A percentile compares a stretch with the other conserved stretches of the same genome.
Evolutionary conservation across 2,888 invertebrate genomes (phyloP).

Genomic region (Bombylius discolor): DNA sequence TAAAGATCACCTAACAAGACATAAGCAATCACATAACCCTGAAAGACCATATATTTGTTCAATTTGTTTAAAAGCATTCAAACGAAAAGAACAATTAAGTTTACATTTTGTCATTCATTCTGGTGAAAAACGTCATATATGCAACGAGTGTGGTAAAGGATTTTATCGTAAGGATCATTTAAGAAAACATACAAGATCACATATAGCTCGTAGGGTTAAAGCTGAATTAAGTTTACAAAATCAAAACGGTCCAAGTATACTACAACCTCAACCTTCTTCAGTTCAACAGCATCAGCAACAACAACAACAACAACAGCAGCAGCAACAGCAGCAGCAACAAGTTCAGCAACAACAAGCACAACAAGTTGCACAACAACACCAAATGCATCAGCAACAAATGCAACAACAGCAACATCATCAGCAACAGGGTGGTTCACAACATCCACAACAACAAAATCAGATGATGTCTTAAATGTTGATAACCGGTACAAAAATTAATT

Average conservation of each 20-base stretch:
- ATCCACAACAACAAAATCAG: conserved; percentile 22
- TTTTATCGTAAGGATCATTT: conserved; percentile 81
- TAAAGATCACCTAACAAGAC: conserved; percentile 75
- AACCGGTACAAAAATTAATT: no score
- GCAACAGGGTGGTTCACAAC: conserved; percentile 14
- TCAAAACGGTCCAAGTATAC: conserved; percentile 31
- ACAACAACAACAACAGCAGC: conserved; percentile 36
- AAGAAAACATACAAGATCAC: conserved; percentile 70
- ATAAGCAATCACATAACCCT: conserved; percentile 80
- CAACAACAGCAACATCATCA: conserved; percentile 21
- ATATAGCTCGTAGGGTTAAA: conserved; percentile 71
- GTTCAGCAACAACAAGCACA: conserved; percentile 13
- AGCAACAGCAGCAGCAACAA: conserved; percentile 39
- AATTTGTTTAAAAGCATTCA: conserved; percentile 75
- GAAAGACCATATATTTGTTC: conserved; percentile 78
- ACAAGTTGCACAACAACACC: conserved; percentile 14
- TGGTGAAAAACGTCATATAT: conserved; percentile 73
- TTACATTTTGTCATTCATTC: conserved; percentile 82
- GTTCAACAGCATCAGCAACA: conserved; percentile 22
- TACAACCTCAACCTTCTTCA: conserved; percentile 25
- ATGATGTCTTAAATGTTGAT: conserved; percentile 20
- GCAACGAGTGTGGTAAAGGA: conserved; percentile 75
- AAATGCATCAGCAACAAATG: conserved; percentile 18
- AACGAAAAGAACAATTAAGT: conserved; percentile 77
- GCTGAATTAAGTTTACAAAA: conserved; percentile 43